Evolutionary conservation across 2,888 invertebrate genomes (phyloP).

Genomic region (Ochropleura plecta): DNA sequence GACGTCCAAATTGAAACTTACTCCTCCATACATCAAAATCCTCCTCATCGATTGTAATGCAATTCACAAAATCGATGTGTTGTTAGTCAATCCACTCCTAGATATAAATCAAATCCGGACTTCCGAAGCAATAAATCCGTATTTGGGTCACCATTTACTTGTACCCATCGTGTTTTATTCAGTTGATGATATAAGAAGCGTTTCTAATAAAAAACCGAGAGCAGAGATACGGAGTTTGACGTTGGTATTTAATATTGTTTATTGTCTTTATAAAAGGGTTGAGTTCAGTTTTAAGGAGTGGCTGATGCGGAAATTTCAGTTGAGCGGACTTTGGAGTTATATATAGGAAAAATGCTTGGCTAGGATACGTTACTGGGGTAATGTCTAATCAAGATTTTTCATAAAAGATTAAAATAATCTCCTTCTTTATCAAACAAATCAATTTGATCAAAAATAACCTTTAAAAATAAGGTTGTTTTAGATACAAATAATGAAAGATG

Average conservation of each 20-base stretch:
- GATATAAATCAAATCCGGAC: conserved; percentile 66
- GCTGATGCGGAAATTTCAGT: conserved; percentile 55
- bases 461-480: too few species aligned
- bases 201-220: conserved; percentile 61
- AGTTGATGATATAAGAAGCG: conserved; percentile 65
- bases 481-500: too few species aligned
- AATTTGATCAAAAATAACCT: background rate
- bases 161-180: conserved; percentile 63
- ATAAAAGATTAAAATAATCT: conserved; percentile 3
- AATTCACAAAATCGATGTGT: conserved; percentile 61
- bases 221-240: conserved; percentile 54
- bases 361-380: conserved; percentile 16
- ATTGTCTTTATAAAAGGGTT: conserved; percentile 52
- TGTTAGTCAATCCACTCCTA: conserved; percentile 63
- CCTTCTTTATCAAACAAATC: too few species aligned
- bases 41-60: conserved; percentile 58
- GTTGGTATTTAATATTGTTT: conserved; percentile 64
- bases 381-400: background rate
- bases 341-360: conserved; percentile 17
- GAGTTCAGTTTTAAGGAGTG: conserved; percentile 51
- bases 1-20: conserved; percentile 47
- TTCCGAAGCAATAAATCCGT: conserved; percentile 65
- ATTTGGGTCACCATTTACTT: conserved; percentile 69
- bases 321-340: conserved; percentile 37
- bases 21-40: conserved; percentile 30